These are phyloP conservation scores for Ifrita kowaldi DNA, from an alignment of 2,113 vertebrate species.

Conservation along the genomic window DNA sequence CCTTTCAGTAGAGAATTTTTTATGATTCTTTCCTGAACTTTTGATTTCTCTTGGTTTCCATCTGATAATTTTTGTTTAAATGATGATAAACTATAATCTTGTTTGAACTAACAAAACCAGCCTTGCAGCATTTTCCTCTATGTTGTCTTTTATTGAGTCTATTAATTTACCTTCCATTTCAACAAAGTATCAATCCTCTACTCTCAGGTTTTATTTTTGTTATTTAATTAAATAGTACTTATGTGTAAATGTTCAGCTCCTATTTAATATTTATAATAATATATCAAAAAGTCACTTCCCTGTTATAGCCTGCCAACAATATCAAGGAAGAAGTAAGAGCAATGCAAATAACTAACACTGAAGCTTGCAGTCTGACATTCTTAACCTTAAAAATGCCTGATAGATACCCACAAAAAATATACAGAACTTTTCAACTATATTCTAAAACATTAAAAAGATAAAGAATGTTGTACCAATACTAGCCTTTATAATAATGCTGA, in stretches of 20 bases:
- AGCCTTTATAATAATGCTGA: background rate
- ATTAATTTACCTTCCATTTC: background rate
- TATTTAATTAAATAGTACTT: background rate
- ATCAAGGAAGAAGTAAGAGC: background rate
- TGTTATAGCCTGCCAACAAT: background rate
- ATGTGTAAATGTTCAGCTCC: background rate
- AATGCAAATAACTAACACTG: background rate
- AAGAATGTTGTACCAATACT: background rate
- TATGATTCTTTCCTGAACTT: background rate
- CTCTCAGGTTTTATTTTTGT: background rate
- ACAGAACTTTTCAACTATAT: background rate
- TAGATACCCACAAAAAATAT: background rate
- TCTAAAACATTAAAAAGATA: background rate
- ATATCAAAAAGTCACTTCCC: background rate
- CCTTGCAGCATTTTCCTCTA: background rate
- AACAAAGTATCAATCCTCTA: background rate
- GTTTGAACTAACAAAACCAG: background rate
- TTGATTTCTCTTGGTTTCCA: background rate
- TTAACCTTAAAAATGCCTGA: background rate
- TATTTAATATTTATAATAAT: background rate
- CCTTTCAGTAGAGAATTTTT: background rate
- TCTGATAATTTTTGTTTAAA: background rate
- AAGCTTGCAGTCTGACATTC: background rate
- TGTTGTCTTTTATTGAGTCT: background rate
- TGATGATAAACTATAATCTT: background rate